A percentile compares a stretch with the other conserved stretches of the same genome.
phyloP scores from a whole-genome alignment of 2,113 vertebrate genomes.

The Procavia capensis region DNA sequence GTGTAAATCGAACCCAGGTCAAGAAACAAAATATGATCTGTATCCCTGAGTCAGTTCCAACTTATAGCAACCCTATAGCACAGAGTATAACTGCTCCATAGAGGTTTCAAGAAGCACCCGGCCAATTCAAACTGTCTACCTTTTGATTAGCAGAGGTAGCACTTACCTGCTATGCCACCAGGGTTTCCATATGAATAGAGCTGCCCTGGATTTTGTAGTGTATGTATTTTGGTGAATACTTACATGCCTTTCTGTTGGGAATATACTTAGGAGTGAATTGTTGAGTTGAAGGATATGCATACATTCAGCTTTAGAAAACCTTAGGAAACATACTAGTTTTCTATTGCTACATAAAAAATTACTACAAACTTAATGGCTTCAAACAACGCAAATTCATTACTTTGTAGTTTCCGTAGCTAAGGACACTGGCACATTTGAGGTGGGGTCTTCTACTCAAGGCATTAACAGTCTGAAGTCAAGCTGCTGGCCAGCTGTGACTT shows the following conservation, averaged over 20 bases:
- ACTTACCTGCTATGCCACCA: too few relatives aligned
- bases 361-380: neutral
- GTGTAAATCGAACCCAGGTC: neutral
- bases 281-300: neutral
- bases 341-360: neutral
- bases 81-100: too few relatives aligned
- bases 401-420: neutral
- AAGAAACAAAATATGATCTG: neutral
- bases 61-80: too few relatives aligned
- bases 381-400: neutral
- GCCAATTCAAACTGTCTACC: too few relatives aligned
- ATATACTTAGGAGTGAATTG: neutral
- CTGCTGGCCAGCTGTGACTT: neutral
- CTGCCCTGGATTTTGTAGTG: neutral
- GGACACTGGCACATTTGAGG: neutral
- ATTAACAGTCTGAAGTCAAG: slow-evolving; percentile 1
- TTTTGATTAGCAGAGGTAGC: too few relatives aligned
- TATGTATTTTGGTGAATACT: neutral
- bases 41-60: neutral
- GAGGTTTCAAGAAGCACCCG: too few relatives aligned
- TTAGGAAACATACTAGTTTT: neutral
- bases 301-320: neutral
- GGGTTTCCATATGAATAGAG: neutral
- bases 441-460: neutral
- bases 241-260: neutral